phyloP scores from a whole-genome alignment of 2,888 invertebrate genomes.

The Callyntrura guangdongensis region DNA sequence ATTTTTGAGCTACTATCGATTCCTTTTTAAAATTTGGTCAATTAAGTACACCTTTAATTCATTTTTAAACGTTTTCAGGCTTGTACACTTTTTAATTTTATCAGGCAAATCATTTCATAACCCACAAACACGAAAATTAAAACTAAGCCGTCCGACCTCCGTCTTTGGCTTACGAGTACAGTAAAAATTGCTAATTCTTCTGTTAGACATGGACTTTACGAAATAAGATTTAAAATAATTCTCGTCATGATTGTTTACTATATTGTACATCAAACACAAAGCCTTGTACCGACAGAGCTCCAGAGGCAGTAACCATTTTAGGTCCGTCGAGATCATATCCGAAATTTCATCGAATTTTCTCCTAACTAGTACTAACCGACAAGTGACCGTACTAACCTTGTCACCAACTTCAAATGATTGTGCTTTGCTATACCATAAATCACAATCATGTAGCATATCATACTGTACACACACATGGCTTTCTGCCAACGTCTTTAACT shows the following conservation, averaged over 20 bases:
- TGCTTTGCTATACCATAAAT: not conserved
- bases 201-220: too few species aligned
- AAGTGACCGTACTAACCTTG: not conserved
- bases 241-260: not conserved
- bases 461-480: not conserved
- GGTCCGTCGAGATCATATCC: not conserved
- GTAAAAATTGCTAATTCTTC: too few species aligned
- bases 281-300: not conserved
- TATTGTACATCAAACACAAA: conserved; percentile 38
- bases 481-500: not conserved
- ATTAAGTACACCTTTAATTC: too few species aligned
- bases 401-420: not conserved
- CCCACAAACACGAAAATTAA: too few species aligned
- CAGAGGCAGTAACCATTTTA: not conserved
- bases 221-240: too few species aligned
- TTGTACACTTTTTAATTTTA: too few species aligned
- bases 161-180: too few species aligned
- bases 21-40: too few species aligned
- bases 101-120: too few species aligned
- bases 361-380: not conserved
- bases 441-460: conserved; percentile 31
- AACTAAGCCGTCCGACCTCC: too few species aligned
- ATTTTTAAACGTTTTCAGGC: too few species aligned
- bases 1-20: too few species aligned
- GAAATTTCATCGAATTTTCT: not conserved